Evolutionary conservation across 2,113 vertebrate species (phyloP), one percentile per base, ranked within the genome.

Genomic region (Anarrhichthys ocellatus): DNA sequence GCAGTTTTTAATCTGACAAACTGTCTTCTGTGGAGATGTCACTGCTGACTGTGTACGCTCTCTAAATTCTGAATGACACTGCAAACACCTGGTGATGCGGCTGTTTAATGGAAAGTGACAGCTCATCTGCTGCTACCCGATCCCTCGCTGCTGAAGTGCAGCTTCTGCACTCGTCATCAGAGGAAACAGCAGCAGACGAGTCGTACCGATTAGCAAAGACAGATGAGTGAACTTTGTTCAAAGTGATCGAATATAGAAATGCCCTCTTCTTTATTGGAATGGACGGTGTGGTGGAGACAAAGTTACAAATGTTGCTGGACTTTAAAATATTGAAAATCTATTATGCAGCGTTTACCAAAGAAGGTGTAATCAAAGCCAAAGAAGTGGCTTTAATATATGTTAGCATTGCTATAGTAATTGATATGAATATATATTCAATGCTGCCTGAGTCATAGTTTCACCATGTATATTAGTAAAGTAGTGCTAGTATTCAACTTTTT

Each of bases 91-190:
- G 83, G 32, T 64, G 76, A 85, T 5, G 34, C 36, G 22, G 52
- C 61, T 24, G 48, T 65, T n/a, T 88, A 88, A 91, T 88, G 59
- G 58, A 83, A 81, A 40, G 70, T 85, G 92, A 62, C 89, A 85
- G 81, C 78, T 89, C 81, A 71, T 90, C 86, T 76, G 5, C 74
- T 65, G 58, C 72, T 72, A 68, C 74, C 72, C 84, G 46, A 44
- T 81, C 36, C 70, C 56, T 82, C 2, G 24, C 29, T 34, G 44
- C 64, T 73, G 27, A 76, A 66, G 44, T 75, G 54, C 80, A 77
- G 67, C 72, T 52, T 36, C 76, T 68, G 77, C 64, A 63, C 32
- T 64, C 32, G 66, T 87, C 86, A 65, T 9, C 10, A 58, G 73
- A 85, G 62, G 66, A 85, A 73, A 67, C 32, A 2, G 82, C 62